These are phyloP conservation scores for Phenacoccus solenopsis DNA, from an alignment of 1,140 invertebrate genomes.

Conservation along the genomic window DNA sequence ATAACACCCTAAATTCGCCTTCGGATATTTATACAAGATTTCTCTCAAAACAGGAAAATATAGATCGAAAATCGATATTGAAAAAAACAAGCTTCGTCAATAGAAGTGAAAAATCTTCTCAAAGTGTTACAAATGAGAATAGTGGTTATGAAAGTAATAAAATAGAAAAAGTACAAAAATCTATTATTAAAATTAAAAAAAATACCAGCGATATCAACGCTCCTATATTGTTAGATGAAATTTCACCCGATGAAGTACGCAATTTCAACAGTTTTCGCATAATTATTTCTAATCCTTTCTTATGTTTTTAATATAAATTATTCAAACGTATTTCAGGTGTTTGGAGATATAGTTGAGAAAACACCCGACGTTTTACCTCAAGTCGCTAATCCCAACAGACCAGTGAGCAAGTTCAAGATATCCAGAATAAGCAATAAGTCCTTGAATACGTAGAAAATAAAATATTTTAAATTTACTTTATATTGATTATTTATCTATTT, in stretches of 20 bases:
- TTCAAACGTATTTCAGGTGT: conserved; percentile 20
- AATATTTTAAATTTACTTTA: too few relatives aligned
- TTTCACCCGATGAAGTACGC: background rate
- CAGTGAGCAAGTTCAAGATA: background rate
- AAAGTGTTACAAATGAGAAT: too few relatives aligned
- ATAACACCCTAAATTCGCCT: background rate
- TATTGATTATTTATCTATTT: too few relatives aligned
- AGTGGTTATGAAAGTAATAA: background rate
- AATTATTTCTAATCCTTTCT: background rate
- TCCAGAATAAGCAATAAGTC: background rate
- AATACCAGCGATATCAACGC: background rate
- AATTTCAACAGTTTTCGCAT: background rate
- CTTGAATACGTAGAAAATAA: too few relatives aligned
- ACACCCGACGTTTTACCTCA: background rate
- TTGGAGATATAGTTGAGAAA: conserved; percentile 5
- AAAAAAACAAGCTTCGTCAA: background rate
- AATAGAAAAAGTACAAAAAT: background rate
- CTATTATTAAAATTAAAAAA: background rate
- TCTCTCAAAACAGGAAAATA: background rate
- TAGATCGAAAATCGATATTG: background rate
- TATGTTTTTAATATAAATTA: background rate
- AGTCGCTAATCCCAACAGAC: background rate
- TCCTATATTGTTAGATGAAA: background rate
- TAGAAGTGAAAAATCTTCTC: too few relatives aligned
- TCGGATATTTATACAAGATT: background rate